Evolutionary conservation across 2,888 invertebrate genomes (phyloP).

Genomic region (Eupithecia pulchellata): DNA sequence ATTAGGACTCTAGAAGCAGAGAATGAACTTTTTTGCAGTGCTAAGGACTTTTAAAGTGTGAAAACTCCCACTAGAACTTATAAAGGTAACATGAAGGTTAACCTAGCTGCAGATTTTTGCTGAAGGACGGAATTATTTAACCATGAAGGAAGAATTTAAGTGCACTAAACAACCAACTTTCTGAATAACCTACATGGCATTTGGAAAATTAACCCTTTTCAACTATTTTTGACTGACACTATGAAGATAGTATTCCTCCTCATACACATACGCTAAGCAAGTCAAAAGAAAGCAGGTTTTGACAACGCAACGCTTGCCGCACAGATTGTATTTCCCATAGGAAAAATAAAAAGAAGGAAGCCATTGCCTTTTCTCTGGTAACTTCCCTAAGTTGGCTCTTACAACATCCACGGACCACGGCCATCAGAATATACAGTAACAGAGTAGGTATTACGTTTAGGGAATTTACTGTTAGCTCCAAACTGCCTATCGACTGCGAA

Average conservation of each 20-base stretch:
- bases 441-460: background rate
- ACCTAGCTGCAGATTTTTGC: background rate
- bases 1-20: background rate
- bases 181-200: too few species aligned
- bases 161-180: background rate
- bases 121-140: background rate
- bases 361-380: too few species aligned
- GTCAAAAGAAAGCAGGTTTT: too few species aligned
- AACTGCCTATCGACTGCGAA: background rate
- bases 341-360: too few species aligned
- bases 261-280: too few species aligned
- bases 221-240: background rate
- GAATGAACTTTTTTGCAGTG: background rate
- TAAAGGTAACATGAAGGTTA: background rate
- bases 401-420: too few species aligned
- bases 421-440: too few species aligned
- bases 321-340: too few species aligned
- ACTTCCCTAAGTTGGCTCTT: too few species aligned
- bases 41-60: too few species aligned
- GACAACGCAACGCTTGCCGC: too few species aligned
- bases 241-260: too few species aligned
- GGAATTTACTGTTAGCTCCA: background rate
- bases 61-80: background rate
- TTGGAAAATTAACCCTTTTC: background rate
- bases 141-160: background rate